Conservation (phyloP, 1,140 invertebrate species). For the Heliconius hewitsoni region DNA sequence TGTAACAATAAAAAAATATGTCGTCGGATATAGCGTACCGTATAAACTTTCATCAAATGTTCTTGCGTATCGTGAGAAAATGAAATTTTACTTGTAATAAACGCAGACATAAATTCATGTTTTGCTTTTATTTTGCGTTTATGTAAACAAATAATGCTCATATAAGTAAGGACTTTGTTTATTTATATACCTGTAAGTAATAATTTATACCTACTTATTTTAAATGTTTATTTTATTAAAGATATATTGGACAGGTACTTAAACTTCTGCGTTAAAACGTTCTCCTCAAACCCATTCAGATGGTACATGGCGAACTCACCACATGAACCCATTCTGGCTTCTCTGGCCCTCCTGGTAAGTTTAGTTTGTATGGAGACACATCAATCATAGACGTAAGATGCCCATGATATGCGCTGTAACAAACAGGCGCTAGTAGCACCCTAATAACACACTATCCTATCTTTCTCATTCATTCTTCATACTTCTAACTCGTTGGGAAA, state of each 20-base stretch:
- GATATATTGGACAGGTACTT: not conserved
- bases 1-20: slow-evolving; percentile 22
- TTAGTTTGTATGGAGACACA: slow-evolving; percentile 99
- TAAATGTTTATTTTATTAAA: not conserved
- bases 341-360: slow-evolving; percentile 88
- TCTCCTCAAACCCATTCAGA: slow-evolving; percentile 25
- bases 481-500: not conserved
- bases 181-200: not conserved
- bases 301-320: slow-evolving; percentile 83
- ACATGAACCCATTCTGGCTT: slow-evolving; percentile 97
- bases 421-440: slow-evolving; percentile 81
- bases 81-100: slow-evolving; percentile 43
- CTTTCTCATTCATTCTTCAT: slow-evolving; percentile 22
- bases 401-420: slow-evolving; percentile 98
- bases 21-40: slow-evolving; percentile 28
- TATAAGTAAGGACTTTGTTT: not conserved
- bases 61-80: slow-evolving; percentile 36
- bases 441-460: slow-evolving; percentile 50
- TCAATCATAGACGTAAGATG: slow-evolving; percentile 97
- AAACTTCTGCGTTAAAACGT: not conserved
- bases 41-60: slow-evolving; percentile 41
- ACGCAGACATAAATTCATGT: slow-evolving; percentile 41
- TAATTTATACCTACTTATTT: slow-evolving; percentile 13
- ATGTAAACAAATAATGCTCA: slow-evolving; percentile 11
- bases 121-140: slow-evolving; percentile 37